These are phyloP conservation scores for Formica exsecta DNA, from an alignment of 1,140 invertebrate species.

Conservation along the genomic window DNA sequence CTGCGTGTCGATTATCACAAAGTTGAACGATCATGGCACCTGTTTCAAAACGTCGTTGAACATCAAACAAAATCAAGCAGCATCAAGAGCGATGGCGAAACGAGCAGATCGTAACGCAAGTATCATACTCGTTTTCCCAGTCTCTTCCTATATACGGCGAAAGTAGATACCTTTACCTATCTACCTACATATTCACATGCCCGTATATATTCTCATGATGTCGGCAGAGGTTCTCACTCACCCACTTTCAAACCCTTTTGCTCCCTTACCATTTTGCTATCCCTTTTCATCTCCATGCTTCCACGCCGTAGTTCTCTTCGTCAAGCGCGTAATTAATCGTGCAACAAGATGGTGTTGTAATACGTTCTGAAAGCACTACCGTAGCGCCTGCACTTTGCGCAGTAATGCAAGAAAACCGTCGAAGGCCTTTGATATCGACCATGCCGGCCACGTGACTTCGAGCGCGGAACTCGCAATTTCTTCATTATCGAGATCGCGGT, in stretches of 20 bases:
- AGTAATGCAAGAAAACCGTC: conserved; percentile 55
- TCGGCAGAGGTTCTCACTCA: conserved; percentile 51
- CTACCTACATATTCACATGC: conserved; percentile 33
- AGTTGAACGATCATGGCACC: not conserved
- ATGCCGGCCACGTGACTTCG: conserved; percentile 48
- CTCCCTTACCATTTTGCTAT: not conserved
- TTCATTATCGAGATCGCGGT: conserved; percentile 56
- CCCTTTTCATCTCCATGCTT: conserved; percentile 26
- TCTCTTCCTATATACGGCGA: conserved; percentile 28
- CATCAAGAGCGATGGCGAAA: conserved; percentile 20
- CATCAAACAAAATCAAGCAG: conserved; percentile 17
- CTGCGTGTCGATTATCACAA: not conserved
- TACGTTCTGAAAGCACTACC: conserved; percentile 56
- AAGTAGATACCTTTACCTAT: conserved; percentile 24
- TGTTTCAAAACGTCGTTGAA: conserved; percentile 5
- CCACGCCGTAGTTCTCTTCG: conserved; percentile 19
- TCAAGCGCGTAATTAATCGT: conserved; percentile 62
- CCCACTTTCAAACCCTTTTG: conserved; percentile 52
- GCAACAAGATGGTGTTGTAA: conserved; percentile 58
- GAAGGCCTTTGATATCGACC: conserved; percentile 58
- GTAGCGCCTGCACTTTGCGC: conserved; percentile 55
- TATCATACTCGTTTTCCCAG: conserved; percentile 42
- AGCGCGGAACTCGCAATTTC: conserved; percentile 58
- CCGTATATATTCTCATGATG: conserved; percentile 13
- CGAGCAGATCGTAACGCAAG: conserved; percentile 42